A percentile compares a stretch with the other conserved stretches of the same genome.
These are phyloP conservation scores for Brachionichthys hirsutus DNA, from an alignment of 2,113 vertebrate species.

Conservation along the genomic window DNA sequence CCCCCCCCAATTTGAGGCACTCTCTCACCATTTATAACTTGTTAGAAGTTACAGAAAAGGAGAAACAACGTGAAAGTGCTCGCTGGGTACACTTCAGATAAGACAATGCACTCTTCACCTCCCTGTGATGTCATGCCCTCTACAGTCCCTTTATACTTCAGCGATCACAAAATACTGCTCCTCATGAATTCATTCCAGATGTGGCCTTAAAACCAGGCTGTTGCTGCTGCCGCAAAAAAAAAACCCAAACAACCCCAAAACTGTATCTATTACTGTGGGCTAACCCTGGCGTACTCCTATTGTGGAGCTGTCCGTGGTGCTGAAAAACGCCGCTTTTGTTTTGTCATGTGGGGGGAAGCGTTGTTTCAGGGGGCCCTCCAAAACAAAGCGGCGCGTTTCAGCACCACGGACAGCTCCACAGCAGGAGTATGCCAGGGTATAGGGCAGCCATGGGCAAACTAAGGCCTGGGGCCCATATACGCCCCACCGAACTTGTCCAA, in stretches of 20 bases:
- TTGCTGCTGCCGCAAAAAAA: slow-evolving; percentile 9
- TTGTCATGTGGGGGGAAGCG: no score
- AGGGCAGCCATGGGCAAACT: no score
- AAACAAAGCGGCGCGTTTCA: no score
- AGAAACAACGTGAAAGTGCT: slow-evolving; percentile 20
- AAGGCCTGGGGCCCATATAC: no score
- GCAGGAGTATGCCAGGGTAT: no score
- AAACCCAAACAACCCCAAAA: no score
- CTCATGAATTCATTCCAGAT: slow-evolving; percentile 15
- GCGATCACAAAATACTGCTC: slow-evolving; percentile 25
- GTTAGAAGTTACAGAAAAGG: slow-evolving; percentile 9
- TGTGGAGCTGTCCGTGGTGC: no score
- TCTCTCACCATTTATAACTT: slow-evolving; percentile 27
- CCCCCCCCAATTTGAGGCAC: slow-evolving; percentile 26
- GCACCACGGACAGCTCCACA: no score
- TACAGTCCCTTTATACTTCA: slow-evolving; percentile 13
- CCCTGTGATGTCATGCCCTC: slow-evolving; percentile 5
- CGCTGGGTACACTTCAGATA: slow-evolving; percentile 18
- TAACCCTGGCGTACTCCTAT: no score
- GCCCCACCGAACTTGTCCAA: no score
- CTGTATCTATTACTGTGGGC: not conserved
- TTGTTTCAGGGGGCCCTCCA: no score
- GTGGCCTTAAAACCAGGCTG: not conserved
- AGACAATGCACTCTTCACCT: slow-evolving; percentile 15
- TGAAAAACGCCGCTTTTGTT: no score